Evolutionary conservation across 2,113 vertebrate species (phyloP).

Genomic region (Urocolius indicus): DNA sequence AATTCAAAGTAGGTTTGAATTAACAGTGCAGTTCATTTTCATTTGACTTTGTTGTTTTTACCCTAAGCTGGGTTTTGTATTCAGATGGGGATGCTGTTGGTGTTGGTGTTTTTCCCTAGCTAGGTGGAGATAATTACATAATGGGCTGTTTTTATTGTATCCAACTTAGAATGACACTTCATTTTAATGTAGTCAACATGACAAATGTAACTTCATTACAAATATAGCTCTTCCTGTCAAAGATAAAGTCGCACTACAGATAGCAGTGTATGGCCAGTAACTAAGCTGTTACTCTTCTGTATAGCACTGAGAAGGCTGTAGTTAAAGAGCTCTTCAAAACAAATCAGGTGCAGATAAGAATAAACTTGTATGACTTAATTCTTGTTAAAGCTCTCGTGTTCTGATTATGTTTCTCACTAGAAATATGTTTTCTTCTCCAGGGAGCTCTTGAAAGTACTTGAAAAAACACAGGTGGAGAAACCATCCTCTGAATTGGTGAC

Average conservation of each 20-base stretch:
- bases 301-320: background rate
- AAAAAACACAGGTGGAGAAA: conserved; percentile 83
- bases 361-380: background rate
- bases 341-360: background rate
- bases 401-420: background rate
- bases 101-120: background rate
- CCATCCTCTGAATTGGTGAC: conserved; percentile 77
- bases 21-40: background rate
- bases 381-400: background rate
- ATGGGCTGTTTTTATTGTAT: background rate
- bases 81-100: background rate
- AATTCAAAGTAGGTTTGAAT: conserved; percentile 87
- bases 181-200: background rate
- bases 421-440: conserved; percentile 71
- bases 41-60: background rate
- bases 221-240: background rate
- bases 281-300: background rate
- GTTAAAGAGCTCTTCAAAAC: background rate
- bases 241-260: background rate
- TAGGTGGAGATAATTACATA: background rate
- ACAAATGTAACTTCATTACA: background rate
- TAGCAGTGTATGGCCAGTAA: background rate
- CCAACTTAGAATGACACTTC: background rate
- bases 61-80: background rate
- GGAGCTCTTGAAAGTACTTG: conserved; percentile 84